phyloP scores from a whole-genome alignment of 2,888 invertebrate genomes.

The Cylloceria caligata region DNA sequence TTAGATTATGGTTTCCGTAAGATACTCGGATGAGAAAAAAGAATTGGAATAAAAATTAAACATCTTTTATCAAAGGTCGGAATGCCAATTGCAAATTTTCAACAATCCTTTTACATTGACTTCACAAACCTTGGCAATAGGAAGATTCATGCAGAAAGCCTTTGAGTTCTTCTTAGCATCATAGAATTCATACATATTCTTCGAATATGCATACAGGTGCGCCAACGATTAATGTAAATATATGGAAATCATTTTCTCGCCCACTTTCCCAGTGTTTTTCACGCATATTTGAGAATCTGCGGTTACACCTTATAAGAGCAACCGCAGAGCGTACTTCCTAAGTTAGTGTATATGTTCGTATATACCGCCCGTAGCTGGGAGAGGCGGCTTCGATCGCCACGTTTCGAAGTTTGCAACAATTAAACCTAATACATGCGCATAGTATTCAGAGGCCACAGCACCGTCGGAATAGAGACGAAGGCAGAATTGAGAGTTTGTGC shows the following conservation, averaged over 20 bases:
- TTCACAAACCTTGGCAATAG: neutral
- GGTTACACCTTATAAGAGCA: constrained; percentile 37
- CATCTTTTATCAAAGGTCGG: too few species aligned
- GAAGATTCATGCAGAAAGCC: neutral
- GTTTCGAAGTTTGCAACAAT: constrained; percentile 63
- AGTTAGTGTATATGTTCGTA: constrained; percentile 49
- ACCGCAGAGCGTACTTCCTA: constrained; percentile 42
- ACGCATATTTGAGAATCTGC: constrained; percentile 31
- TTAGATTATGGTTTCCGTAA: neutral
- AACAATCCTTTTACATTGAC: neutral
- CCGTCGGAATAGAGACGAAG: constrained; percentile 6
- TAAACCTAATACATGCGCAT: constrained; percentile 65
- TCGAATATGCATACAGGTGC: constrained; percentile 50
- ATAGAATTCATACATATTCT: constrained; percentile 52
- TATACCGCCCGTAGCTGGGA: constrained; percentile 38
- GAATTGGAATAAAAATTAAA: neutral
- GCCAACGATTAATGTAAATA: constrained; percentile 58
- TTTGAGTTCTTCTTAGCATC: constrained; percentile 45
- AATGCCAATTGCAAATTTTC: neutral
- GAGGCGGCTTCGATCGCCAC: constrained; percentile 58
- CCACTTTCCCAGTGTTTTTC: constrained; percentile 46
- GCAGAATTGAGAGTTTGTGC: constrained; percentile 41
- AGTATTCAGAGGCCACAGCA: constrained; percentile 47
- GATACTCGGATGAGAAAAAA: neutral
- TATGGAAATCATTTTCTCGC: constrained; percentile 62